Percentiles rank a stretch among this genome's conserved stretches.
These are phyloP conservation scores for Mastomys coucha DNA, from an alignment of 2,113 vertebrate species.

Conservation along the genomic window DNA sequence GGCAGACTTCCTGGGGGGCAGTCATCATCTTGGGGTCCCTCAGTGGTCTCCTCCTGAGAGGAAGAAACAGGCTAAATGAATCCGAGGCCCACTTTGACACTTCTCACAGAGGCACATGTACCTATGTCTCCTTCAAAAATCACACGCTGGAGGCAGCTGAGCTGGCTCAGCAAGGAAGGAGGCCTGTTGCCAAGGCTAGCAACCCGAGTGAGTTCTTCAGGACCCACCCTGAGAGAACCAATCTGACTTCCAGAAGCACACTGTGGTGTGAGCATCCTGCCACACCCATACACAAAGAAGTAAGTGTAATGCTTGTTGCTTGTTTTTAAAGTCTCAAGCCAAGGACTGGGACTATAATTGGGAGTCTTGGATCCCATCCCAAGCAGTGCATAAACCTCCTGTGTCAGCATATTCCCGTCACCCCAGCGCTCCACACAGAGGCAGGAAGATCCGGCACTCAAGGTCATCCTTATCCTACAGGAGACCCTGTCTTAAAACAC, in stretches of 20 bases:
- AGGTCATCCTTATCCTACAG: not conserved
- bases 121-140: not conserved
- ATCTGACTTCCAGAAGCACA: not conserved
- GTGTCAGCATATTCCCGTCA: not conserved
- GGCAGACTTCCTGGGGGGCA: not conserved
- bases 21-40: slow-evolving; percentile 46
- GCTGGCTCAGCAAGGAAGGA: not conserved
- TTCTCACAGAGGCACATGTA: not conserved
- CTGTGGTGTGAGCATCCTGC: not conserved
- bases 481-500: not conserved
- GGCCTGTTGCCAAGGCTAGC: no score
- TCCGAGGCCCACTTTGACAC: not conserved
- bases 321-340: not conserved
- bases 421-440: not conserved
- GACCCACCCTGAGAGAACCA: not conserved
- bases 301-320: no score
- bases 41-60: slow-evolving; percentile 59
- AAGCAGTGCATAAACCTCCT: not conserved
- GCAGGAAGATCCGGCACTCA: not conserved
- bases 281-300: not conserved
- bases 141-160: not conserved
- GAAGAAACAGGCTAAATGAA: not conserved
- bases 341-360: not conserved
- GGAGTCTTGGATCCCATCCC: no score
- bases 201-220: not conserved